These are phyloP conservation scores for Melanotus villosus DNA, from an alignment of 2,888 invertebrate species.

Conservation along the genomic window DNA sequence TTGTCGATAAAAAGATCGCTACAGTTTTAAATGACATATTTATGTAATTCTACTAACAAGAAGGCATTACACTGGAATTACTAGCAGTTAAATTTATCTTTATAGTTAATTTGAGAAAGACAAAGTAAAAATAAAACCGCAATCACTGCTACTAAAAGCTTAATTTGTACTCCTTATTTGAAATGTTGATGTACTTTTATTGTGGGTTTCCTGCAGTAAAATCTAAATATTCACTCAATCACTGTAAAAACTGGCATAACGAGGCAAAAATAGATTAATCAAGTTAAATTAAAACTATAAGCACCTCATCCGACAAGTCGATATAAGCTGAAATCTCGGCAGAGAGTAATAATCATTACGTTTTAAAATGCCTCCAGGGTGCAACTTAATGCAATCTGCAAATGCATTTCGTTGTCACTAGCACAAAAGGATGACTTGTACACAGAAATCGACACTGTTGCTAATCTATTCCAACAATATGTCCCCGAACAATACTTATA, in stretches of 20 bases:
- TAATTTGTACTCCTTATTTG: constrained; percentile 21
- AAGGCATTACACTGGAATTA: background rate
- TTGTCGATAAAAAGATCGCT: too few relatives aligned
- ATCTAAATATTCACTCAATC: constrained; percentile 11
- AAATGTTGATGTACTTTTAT: constrained; percentile 12
- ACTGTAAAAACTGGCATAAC: constrained; percentile 5
- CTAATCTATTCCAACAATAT: constrained; percentile 46
- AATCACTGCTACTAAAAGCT: constrained; percentile 12
- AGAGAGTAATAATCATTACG: constrained; percentile 24
- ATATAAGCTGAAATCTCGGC: constrained; percentile 38
- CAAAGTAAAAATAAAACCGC: constrained; percentile 3
- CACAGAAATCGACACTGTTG: constrained; percentile 46
- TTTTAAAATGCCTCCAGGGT: constrained; percentile 42
- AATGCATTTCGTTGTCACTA: constrained; percentile 39
- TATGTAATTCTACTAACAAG: constrained; percentile 11
- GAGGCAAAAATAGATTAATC: background rate
- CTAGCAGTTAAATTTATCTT: background rate
- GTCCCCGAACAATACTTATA: constrained; percentile 34
- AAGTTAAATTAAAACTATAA: constrained; percentile 28
- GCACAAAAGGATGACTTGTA: constrained; percentile 46
- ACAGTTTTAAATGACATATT: constrained; percentile 7
- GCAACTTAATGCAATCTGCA: constrained; percentile 40
- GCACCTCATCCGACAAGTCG: constrained; percentile 26
- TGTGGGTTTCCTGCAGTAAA: constrained; percentile 15
- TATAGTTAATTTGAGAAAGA: background rate